Evolutionary conservation across 1,140 invertebrate species (phyloP).

Genomic region (Plectrocnemia conspersa): DNA sequence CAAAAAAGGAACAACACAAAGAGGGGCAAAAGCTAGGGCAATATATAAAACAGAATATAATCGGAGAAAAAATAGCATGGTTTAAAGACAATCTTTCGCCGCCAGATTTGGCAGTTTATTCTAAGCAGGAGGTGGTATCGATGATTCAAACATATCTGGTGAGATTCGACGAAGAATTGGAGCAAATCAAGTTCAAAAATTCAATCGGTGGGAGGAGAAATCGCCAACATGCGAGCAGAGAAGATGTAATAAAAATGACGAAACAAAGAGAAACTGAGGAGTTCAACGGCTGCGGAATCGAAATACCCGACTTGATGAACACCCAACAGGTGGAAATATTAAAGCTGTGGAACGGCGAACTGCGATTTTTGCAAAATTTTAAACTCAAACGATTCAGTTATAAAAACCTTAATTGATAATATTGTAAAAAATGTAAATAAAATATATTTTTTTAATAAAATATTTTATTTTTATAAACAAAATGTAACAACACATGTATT

Average conservation of each 20-base stretch:
- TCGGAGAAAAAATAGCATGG: conserved; percentile 69
- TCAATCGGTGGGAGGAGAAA: conserved; percentile 65
- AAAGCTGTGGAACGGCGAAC: conserved; percentile 63
- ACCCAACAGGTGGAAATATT: conserved; percentile 54
- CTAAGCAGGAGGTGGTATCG: conserved; percentile 53
- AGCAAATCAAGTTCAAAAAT: conserved; percentile 70
- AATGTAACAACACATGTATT: no score
- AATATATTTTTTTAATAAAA: no score
- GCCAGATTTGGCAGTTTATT: conserved; percentile 50
- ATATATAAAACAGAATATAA: conserved; percentile 63
- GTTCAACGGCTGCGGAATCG: conserved; percentile 67
- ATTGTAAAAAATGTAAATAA: no score
- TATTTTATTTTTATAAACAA: no score
- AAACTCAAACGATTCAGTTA: conserved; percentile 57
- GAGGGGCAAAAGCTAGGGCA: conserved; percentile 59
- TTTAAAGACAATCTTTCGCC: conserved; percentile 60
- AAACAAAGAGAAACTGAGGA: conserved; percentile 64
- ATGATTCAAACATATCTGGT: conserved; percentile 56
- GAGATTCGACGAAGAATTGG: conserved; percentile 70
- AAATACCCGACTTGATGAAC: conserved; percentile 63
- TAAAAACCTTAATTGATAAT: conserved; percentile 37
- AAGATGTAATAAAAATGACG: conserved; percentile 68
- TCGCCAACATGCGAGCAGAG: conserved; percentile 68
- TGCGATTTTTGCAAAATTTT: conserved; percentile 61
- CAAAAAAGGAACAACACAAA: conserved; percentile 58